Evolutionary conservation across 2,113 vertebrate species (phyloP), one percentile per base, ranked within the genome.

Genomic region (Corythornis madagascariensis): DNA sequence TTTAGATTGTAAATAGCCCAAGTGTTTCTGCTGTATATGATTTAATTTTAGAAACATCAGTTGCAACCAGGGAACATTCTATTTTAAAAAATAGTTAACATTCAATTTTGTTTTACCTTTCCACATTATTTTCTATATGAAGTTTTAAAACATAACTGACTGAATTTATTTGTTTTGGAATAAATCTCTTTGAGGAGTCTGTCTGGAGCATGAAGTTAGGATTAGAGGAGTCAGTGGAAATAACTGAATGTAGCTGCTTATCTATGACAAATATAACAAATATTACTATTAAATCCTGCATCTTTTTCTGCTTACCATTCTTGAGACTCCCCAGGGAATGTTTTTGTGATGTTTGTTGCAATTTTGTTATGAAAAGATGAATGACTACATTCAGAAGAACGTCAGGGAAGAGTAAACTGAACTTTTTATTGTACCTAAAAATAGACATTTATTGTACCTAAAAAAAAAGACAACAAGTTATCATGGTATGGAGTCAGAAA

Each of bases 191-290:
- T 60, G 73, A 90, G 65, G 86, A 19, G 9, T 86, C 55, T 84
- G 29, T 55, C 57, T 67, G 13, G 47, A 90, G 29, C 43, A 26
- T 2, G 60, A 20, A 22, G 60, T 75, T 75, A 81, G 56, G 77
- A 60, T 86, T 59, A 90, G 61, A 74, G 38, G 28, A 74, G 57
- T 67, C 48, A 64, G 53, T 55, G 52, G 65, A 82, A 94, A 82
- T 52, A 86, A 75, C 28, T n/a, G 18, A 42, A 52, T 48, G 38
- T 57, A 75, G 52, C 40, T 88, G 50, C 40, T 74, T 7, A 60
- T 78, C 69, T 71, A 10, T 67, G 79, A 88, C 42, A 93, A 76
- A 69, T 82, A 67, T 79, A 67, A 86, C 31, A 91, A 94, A 85
- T 88, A 79, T 52, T 48, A 5, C 45, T 66, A 29, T 76, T 93